Evolutionary conservation across 1,140 invertebrate species (phyloP).

Genomic region (Lordiphosa stackelbergi): DNA sequence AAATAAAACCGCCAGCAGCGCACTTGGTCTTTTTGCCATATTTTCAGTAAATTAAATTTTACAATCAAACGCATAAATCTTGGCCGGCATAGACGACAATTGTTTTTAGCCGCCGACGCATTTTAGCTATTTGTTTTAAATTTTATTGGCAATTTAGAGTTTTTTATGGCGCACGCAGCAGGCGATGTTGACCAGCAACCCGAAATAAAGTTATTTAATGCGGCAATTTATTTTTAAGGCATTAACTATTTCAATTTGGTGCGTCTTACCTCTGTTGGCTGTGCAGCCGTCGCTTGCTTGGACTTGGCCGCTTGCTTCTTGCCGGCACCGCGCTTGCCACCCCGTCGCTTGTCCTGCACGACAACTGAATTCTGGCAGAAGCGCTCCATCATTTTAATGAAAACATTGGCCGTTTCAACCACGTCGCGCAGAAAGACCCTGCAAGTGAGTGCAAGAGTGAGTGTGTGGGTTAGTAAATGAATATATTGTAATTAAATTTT

Average conservation of each 20-base stretch:
- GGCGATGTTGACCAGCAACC: slow-evolving; percentile 40
- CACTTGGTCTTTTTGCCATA: slow-evolving; percentile 26
- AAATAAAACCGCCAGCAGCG: slow-evolving; percentile 19
- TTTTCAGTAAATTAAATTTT: slow-evolving; percentile 77
- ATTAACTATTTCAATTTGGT: slow-evolving; percentile 53
- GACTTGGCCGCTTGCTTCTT: slow-evolving; percentile 48
- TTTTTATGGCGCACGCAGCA: slow-evolving; percentile 62
- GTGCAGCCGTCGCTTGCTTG: slow-evolving; percentile 29
- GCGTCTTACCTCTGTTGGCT: slow-evolving; percentile 58
- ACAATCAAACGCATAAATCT: slow-evolving; percentile 73
- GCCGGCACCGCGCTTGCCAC: slow-evolving; percentile 21
- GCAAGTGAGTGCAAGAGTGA: slow-evolving; percentile 38
- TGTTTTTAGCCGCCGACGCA: slow-evolving; percentile 41
- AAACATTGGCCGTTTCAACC: slow-evolving; percentile 92
- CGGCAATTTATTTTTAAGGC: slow-evolving; percentile 65
- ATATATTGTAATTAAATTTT: slow-evolving; percentile 63
- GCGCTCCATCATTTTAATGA: slow-evolving; percentile 93
- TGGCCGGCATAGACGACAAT: slow-evolving; percentile 58
- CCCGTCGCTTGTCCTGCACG: slow-evolving; percentile 82
- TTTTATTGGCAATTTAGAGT: slow-evolving; percentile 75
- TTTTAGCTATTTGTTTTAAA: slow-evolving; percentile 66
- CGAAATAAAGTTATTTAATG: slow-evolving; percentile 72
- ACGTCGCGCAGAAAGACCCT: slow-evolving; percentile 92
- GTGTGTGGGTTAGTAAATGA: slow-evolving; percentile 45
- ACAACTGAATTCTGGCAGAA: slow-evolving; percentile 86